Evolutionary conservation across 2,888 invertebrate genomes (phyloP), one percentile per base, ranked within the genome.

Genomic region (Thereva nobilitata): DNA sequence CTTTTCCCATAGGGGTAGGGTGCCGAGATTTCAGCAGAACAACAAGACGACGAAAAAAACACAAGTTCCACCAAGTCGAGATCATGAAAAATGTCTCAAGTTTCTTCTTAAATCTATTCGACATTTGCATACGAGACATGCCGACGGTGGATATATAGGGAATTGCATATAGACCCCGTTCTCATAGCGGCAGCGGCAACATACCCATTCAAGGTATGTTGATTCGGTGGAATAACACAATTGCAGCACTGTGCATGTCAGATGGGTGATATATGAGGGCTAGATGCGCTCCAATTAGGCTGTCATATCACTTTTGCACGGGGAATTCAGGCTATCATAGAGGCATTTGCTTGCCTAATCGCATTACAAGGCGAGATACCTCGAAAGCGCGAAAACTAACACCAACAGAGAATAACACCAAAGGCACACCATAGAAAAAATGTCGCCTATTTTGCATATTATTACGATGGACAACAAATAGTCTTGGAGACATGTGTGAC

Each of bases 31-130:
- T 45, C 59, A 59, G 49, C 59, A 12, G 23, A 23, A 23, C 23
- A 23, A 23, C 23, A 23, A 23, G 23, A 23, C 23, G 23, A 23
- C 23, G 23, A 23, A 23, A 23, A 8, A 42, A 41, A 23, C 50
- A 63, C 50, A 34, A 40, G 63, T 63, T 63, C 52, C 41, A 49
- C 34, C 50, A 23, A 23, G 23, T 63, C 4, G 52, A 52, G 63
- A 63, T 63, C 63, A 63, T 63, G 63, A 63, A 63, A 63, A 50
- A 49, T 52, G 63, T 63, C 63, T 63, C 52, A 63, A n/a, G 42
- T 63, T 63, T 50, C 63, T 50, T 50, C 49, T 52, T 63, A 63
- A 59, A 59, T 59, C 38, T 49, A 9, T 47, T 49, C 59, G 59
- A 59, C 59, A 59, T 59, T 59, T 59, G 49, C 49, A 38, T 59